A percentile compares a stretch with the other conserved stretches of the same genome.
Evolutionary conservation across 2,113 vertebrate species (phyloP).

Genomic region (Microtus richardsoni): DNA sequence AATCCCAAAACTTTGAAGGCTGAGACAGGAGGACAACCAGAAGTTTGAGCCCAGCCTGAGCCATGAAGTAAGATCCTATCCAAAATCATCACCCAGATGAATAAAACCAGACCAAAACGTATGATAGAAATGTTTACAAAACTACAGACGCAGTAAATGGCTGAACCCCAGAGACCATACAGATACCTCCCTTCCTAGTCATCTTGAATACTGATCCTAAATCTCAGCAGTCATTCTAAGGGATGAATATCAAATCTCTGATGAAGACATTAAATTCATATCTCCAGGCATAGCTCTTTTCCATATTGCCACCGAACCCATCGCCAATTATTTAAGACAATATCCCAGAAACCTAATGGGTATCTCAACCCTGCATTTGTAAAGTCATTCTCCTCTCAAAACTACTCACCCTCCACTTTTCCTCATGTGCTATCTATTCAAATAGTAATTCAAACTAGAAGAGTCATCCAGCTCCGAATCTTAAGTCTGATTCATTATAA

Average conservation of each 20-base stretch:
- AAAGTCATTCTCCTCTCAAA: not conserved
- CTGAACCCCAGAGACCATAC: not conserved
- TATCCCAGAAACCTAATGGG: not conserved
- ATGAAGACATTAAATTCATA: not conserved
- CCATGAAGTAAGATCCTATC: not conserved
- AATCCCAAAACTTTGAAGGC: not conserved
- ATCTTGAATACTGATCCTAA: not conserved
- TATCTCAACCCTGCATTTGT: not conserved
- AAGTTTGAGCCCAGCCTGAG: not conserved
- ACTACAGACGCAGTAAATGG: conserved; percentile 21
- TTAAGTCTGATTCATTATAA: not conserved
- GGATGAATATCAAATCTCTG: not conserved
- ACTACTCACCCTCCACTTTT: not conserved
- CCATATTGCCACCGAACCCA: not conserved
- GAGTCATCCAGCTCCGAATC: not conserved
- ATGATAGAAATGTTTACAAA: conserved; percentile 22
- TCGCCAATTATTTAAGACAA: not conserved
- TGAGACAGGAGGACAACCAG: not conserved
- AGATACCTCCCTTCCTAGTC: not conserved
- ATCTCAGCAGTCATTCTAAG: not conserved
- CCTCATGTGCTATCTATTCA: not conserved
- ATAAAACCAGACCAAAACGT: conserved; percentile 17
- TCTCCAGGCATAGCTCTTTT: not conserved
- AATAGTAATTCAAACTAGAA: conserved; percentile 20
- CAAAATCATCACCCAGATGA: conserved; percentile 28